Conservation (phyloP, 2,113 vertebrate species). For the Nipponia nippon region DNA sequence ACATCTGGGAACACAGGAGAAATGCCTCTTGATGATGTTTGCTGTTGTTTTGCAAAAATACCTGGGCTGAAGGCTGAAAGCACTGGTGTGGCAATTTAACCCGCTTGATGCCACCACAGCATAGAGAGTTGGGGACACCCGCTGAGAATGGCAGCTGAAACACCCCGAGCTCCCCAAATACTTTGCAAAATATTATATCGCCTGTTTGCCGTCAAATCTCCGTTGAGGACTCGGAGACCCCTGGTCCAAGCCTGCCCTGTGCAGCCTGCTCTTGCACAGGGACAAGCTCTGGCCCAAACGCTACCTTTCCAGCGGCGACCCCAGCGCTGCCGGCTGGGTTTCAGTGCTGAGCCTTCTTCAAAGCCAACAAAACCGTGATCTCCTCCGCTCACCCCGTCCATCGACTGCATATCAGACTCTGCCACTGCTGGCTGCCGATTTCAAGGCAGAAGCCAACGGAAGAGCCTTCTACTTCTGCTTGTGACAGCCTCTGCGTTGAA, state of each 20-base stretch:
- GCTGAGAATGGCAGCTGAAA: not conserved
- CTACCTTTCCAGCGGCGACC: not conserved
- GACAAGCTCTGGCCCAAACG: not conserved
- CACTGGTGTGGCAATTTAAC: not conserved
- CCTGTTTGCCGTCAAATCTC: not conserved
- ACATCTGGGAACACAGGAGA: not conserved
- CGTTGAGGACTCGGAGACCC: not conserved
- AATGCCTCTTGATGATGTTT: not conserved
- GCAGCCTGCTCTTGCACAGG: not conserved
- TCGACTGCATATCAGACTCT: fast-evolving
- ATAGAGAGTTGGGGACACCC: not conserved
- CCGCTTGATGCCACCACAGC: not conserved
- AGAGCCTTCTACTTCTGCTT: not conserved
- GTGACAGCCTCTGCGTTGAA: not conserved
- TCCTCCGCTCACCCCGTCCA: not conserved
- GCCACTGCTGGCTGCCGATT: not conserved
- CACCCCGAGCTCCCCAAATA: not conserved
- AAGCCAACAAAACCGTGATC: fast-evolving
- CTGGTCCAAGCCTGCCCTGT: not conserved
- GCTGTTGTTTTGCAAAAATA: not conserved
- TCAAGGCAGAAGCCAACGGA: not conserved
- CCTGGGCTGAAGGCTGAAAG: not conserved
- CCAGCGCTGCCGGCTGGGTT: not conserved
- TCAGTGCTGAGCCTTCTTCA: not conserved
- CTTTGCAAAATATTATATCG: not conserved